Base-by-base conservation (phyloP, 2,888 invertebrate genomes). In the Meliscaeva auricollis region DNA sequence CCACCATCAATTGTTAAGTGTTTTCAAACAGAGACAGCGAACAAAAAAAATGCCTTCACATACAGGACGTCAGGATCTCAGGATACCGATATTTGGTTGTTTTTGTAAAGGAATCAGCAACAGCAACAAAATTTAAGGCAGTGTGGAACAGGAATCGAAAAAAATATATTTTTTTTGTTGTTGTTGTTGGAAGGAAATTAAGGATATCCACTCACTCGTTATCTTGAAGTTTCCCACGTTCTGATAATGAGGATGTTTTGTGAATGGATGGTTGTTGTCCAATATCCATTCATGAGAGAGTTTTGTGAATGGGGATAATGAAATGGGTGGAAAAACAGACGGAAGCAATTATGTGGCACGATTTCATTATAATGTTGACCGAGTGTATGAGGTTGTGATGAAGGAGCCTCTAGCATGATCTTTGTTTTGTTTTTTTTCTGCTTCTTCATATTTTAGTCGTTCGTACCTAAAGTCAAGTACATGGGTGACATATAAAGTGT, bases 211-310 rank as follows among this genome's bases (percentile, higher is more conserved):
- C 46, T 64, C 41, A 77, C 62, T 72, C 58, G 66, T 77, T 82
- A 66, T 77, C 44, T 73, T 52, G 30, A 56, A 74, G 68, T 58
- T 83, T 83, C 83, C 79, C 83, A 83, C 79, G 79, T 79, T 83
- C 79, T 56, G 79, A 69, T 54, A 56, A 56, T 52, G 73, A 73
- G 72, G 58, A 64, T 79, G 3, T 44, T 74, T 79, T n/a, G 13
- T 60, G 68, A 54, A 54, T 80, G 62, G 52, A 69, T 26, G 26
- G 26, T n/a, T 52, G 60, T 38, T 15, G 32, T 32, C 68, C 74
- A 35, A 35, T 35, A n/a, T 50, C n/a, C 66, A 74, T 75, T 75
- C 75, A 75, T 54, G 17, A 22, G 52, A 52, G 22, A 17, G 5
- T 64, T 66, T 74, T 54, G 56, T 75, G 75, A 75, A 66, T 66